Base-by-base conservation (phyloP, 2,113 vertebrate species). In the Hemiprocne comata region DNA sequence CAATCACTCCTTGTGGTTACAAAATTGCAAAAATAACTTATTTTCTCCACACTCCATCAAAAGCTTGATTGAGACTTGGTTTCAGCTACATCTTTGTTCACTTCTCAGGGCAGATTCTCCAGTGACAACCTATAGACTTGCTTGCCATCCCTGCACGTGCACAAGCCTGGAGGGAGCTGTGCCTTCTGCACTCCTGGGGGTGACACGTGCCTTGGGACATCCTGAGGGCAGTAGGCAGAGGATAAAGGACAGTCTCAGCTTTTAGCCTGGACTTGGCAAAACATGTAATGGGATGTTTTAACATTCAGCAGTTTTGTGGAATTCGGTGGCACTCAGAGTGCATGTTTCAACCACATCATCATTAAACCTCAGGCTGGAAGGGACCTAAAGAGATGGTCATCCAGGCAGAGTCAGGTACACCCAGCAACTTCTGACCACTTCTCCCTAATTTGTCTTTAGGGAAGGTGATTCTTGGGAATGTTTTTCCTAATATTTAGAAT, bases 141-240 rank as follows among this genome's bases (percentile, higher is more conserved):
- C 44, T 18, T 57, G 24, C 21, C 1, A 0, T 53, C 15, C 25
- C 38, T 58, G 33, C 75, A 34, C 1, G 0, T 60, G 24, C 0
- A 3, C 38, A 28, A 58, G 42, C 44, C 46, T 31, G 29, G 38
- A 80, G 69, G 17, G n/a, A 81, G 28, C 40, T 61, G 31, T 29
- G 53, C 31, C 24, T 75, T 75, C 66, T 82, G 66, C 36, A 5
- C 34, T 67, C 13, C 73, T 48, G 6, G 40, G 65, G 24, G 34
- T 46, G 40, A 19, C 54, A 8, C 40, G 13, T 31, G 15, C 42
- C 10, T 29, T 16, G 14, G 71, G 58, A 48, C 53, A 15, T 53
- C 46, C 79, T 38, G 42, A 76, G 77, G 48, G 48, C 67, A 74
- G 54, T 28, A 50, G 38, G 33, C 46, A 55, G 3, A 42, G 51